phyloP scores from a whole-genome alignment of 1,140 invertebrate genomes.

The Panagrolaimus sp. region DNA sequence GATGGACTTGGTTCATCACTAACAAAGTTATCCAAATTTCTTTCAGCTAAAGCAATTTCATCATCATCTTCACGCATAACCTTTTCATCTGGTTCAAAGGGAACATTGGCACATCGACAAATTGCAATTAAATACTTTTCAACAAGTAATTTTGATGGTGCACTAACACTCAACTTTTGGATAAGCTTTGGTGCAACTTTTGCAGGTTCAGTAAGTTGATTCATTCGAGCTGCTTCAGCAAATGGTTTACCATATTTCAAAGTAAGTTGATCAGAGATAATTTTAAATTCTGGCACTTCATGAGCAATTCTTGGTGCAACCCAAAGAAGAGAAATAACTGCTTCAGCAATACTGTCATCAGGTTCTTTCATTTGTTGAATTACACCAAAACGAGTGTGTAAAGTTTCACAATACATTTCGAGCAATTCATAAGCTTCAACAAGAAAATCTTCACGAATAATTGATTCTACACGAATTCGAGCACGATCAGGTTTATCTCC shows the following conservation, averaged over 20 bases:
- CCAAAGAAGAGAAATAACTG: conserved; percentile 93
- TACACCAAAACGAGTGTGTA: conserved; percentile 92
- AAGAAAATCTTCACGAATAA: conserved; percentile 96
- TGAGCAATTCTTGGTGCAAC: conserved; percentile 73
- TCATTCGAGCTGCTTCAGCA: conserved; percentile 75
- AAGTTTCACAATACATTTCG: conserved; percentile 97
- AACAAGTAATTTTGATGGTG: conserved; percentile 87
- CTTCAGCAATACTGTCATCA: conserved; percentile 88
- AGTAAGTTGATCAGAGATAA: conserved; percentile 78
- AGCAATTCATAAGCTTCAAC: conserved; percentile 98
- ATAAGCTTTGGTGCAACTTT: conserved; percentile 89
- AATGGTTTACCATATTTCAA: conserved; percentile 91
- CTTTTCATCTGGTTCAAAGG: conserved; percentile 82
- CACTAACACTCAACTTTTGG: conserved; percentile 88
- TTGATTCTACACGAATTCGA: conserved; percentile 93
- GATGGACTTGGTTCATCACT: not conserved
- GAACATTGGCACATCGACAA: conserved; percentile 84
- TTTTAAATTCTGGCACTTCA: conserved; percentile 60
- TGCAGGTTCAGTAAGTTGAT: conserved; percentile 66
- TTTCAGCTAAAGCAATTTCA: conserved; percentile 65
- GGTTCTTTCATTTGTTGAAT: conserved; percentile 94
- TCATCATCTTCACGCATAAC: conserved; percentile 73
- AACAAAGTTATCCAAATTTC: conserved; percentile 63
- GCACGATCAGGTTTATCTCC: conserved; percentile 83
- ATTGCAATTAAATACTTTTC: conserved; percentile 82